phyloP scores from a whole-genome alignment of 1,140 invertebrate genomes.

The Drosophila pseudoobscura region DNA sequence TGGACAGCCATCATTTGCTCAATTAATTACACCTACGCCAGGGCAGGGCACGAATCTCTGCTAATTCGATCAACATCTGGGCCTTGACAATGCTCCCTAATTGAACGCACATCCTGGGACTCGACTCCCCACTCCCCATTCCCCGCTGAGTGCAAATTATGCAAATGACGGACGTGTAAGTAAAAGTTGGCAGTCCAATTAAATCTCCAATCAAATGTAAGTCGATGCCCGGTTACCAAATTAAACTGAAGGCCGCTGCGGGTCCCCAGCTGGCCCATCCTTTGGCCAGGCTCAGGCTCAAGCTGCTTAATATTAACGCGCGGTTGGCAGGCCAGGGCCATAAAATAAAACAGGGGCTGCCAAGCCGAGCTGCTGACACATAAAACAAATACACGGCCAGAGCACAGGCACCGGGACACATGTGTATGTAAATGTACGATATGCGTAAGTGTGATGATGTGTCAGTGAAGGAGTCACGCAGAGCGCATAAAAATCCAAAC shows the following conservation, averaged over 20 bases:
- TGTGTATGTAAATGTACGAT: constrained; percentile 21
- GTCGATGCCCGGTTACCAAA: constrained; percentile 35
- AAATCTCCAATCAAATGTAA: constrained; percentile 50
- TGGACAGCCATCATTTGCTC: no score
- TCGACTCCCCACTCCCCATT: neutral
- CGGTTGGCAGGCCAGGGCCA: constrained; percentile 51
- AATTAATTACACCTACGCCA: no score
- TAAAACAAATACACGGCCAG: constrained; percentile 26
- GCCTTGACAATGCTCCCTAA: constrained; percentile 26
- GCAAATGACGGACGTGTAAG: constrained; percentile 43
- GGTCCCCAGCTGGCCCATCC: constrained; percentile 7
- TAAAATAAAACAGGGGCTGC: constrained; percentile 57
- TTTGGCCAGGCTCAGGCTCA: constrained; percentile 4
- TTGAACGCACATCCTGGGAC: constrained; percentile 22
- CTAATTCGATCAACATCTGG: constrained; percentile 7
- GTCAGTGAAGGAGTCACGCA: constrained; percentile 64
- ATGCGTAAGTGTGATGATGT: constrained; percentile 39
- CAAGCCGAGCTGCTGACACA: constrained; percentile 42
- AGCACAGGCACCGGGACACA: constrained; percentile 19
- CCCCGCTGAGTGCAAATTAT: constrained; percentile 28
- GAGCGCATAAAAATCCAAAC: constrained; percentile 70
- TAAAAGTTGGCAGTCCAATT: constrained; percentile 47
- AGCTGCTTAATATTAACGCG: constrained; percentile 55
- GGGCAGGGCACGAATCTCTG: no score
- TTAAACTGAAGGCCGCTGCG: constrained; percentile 21